These are phyloP conservation scores for Hyperoplus lanceolatus DNA, from an alignment of 2,797 vertebrate genomes.

Conservation along the genomic window DNA sequence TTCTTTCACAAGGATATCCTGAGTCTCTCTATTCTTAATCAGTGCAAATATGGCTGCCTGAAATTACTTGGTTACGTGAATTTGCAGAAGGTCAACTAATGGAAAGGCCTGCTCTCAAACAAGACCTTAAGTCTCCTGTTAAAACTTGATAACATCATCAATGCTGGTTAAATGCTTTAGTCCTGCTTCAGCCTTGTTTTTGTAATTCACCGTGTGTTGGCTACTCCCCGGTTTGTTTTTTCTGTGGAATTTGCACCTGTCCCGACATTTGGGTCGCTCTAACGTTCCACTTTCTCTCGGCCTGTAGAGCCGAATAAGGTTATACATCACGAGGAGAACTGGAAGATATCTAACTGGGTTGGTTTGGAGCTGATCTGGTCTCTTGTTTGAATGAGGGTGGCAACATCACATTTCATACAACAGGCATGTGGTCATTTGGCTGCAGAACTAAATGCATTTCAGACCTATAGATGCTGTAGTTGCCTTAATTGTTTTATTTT, in stretches of 20 bases:
- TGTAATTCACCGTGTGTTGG: conserved; percentile 7
- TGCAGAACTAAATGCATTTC: conserved; percentile 77
- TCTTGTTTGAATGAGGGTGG: conserved; percentile 33
- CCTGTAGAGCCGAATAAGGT: neutral
- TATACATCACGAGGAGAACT: conserved; percentile 28
- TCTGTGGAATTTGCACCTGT: conserved; percentile 36
- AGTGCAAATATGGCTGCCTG: conserved; percentile 15
- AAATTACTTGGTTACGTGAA: conserved; percentile 54
- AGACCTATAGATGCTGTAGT: conserved; percentile 83
- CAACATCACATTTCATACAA: conserved; percentile 41
- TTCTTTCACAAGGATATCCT: conserved; percentile 14
- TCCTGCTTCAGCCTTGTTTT: conserved; percentile 58
- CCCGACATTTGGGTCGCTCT: conserved; percentile 23
- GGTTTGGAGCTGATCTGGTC: conserved; percentile 49
- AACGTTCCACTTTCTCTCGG: conserved; percentile 7
- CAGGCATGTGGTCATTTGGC: conserved; percentile 56
- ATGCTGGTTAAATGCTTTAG: conserved; percentile 65
- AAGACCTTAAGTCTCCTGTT: conserved; percentile 78
- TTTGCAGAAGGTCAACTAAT: conserved; percentile 59
- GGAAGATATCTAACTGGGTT: conserved; percentile 33
- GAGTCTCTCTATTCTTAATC: conserved; percentile 11
- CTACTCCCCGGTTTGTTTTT: conserved; percentile 29
- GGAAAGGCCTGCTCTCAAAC: conserved; percentile 38
- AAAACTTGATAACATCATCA: conserved; percentile 77
- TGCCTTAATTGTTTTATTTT: conserved; percentile 82